Percentiles rank a stretch among this genome's conserved stretches.
These are phyloP conservation scores for Calcarius ornatus DNA, from an alignment of 2,113 vertebrate species.

Conservation along the genomic window DNA sequence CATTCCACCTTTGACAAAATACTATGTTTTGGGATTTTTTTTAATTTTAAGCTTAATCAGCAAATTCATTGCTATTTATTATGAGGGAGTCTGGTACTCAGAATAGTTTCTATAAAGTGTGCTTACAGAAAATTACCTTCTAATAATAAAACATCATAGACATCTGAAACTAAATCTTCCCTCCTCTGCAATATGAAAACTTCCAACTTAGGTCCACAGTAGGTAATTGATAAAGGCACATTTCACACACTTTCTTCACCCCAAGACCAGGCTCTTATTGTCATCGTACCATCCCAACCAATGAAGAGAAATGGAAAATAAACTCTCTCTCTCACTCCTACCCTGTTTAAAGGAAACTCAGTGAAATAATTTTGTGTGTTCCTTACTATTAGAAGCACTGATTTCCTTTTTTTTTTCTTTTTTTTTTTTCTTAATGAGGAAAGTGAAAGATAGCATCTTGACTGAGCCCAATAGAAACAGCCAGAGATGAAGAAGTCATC, in stretches of 20 bases:
- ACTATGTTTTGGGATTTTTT: not conserved
- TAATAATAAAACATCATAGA: not conserved
- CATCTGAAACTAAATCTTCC: not conserved
- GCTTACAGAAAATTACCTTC: not conserved
- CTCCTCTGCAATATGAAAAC: not conserved
- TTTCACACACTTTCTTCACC: not conserved
- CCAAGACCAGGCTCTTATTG: not conserved
- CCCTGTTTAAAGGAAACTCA: not conserved
- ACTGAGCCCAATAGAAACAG: not conserved
- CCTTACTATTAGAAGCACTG: not conserved
- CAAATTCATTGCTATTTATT: not conserved
- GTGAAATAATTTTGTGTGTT: rapidly evolving
- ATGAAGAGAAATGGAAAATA: not conserved
- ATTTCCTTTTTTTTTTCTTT: rapidly evolving
- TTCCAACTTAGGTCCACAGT: not conserved
- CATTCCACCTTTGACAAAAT: not conserved
- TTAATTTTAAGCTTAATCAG: not conserved
- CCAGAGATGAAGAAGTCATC: not conserved
- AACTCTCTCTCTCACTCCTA: not conserved
- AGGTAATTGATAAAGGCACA: not conserved
- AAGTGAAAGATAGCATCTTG: not conserved
- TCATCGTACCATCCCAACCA: not conserved
- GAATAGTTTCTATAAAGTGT: not conserved
- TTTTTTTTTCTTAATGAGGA: not conserved
- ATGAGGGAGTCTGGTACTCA: not conserved